Base-by-base conservation (phyloP, 1,140 invertebrate species). In the Anastrepha obliqua region DNA sequence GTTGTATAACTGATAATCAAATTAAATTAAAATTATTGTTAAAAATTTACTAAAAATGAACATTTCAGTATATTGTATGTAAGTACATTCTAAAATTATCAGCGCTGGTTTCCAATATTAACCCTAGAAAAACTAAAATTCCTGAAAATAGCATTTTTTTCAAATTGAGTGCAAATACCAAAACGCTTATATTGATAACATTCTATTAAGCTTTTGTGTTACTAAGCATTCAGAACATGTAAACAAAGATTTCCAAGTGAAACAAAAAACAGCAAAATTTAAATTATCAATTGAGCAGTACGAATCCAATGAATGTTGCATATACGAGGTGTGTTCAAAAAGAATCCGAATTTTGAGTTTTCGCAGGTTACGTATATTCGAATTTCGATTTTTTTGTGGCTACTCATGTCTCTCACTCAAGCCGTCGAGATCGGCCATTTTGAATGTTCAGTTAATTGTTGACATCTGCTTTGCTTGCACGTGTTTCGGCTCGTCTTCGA, bases 151-250 rank as follows among this genome's bases (percentile, higher is more conserved):
- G 39, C 13, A 39, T 2, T 42, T 67, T 64, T 67, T 39, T 44
- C 13, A 7, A 70, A 8, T 65, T 65, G 20, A 8, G 8, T 67
- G 65, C 65, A 42, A 39, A 67, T 67, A 1, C 39, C 11, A 3
- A 29, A 74, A 0, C 3, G 39, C 1, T 13, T 15, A 29, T 20
- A 55, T 29, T 81, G 74, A 81, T 81, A 58, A 81, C 47, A 81
- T 55, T 55, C 20, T 47, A 20, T 81, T 81, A 47, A 81, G 29
- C 74, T 81, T 81, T 81, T 29, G 44, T 29, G 74, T 81, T 81
- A 81, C 74, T 81, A 81, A 3, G 74, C n/a, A 55, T 55, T n/a
- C 47, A 39, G 39, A 5, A 70, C 39, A 9, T 70, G 65, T 44
- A 44, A n/a, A 5, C 4, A 42, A 13, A 70, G 67, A 74, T 74